Evolutionary conservation across 2,797 vertebrate genomes (phyloP).

Genomic region (Rhincodon typus): DNA sequence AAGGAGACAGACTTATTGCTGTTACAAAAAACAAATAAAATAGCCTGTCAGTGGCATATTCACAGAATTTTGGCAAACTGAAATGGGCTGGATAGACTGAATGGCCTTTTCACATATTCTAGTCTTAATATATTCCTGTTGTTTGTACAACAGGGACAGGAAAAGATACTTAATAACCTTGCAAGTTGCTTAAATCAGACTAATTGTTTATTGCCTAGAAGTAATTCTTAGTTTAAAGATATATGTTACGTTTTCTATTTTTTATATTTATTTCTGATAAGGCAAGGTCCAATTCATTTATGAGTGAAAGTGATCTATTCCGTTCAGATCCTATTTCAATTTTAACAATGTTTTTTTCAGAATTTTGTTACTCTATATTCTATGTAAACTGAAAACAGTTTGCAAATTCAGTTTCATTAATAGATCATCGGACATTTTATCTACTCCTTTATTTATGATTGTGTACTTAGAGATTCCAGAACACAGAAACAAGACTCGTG

Average conservation of each 20-base stretch:
- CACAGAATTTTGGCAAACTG: not conserved
- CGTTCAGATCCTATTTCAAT: not conserved
- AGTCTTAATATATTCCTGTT: not conserved
- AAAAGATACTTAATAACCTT: not conserved
- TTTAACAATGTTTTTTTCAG: not conserved
- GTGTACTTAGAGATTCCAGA: not conserved
- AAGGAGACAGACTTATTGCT: conserved; percentile 18
- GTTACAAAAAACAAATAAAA: not conserved
- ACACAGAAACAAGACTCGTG: not conserved
- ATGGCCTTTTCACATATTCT: not conserved
- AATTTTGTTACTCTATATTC: not conserved
- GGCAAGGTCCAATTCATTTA: not conserved
- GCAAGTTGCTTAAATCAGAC: not conserved
- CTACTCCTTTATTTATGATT: not conserved
- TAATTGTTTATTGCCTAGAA: not conserved
- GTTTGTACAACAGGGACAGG: not conserved
- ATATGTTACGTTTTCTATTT: not conserved
- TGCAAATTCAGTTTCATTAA: not conserved
- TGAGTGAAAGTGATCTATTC: not conserved
- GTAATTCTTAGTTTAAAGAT: not conserved
- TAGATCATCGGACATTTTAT: not conserved
- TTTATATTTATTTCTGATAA: not conserved
- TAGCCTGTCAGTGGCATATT: not conserved
- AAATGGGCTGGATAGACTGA: not conserved
- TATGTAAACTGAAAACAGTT: not conserved